Conservation (phyloP, 2,797 vertebrate genomes). For the Acanthurus leucopareius region DNA sequence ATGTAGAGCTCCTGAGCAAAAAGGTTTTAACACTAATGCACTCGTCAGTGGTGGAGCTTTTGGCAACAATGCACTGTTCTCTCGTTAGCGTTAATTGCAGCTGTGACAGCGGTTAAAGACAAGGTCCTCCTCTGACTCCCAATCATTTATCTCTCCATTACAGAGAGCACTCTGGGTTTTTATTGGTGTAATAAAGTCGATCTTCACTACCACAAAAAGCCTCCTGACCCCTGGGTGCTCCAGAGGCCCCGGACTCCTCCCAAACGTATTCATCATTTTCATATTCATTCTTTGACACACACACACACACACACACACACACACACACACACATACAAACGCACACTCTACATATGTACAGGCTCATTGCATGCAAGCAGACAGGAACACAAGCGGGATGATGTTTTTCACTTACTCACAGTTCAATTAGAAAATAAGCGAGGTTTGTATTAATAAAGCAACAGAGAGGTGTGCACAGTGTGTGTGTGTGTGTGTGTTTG, state of each 20-base stretch:
- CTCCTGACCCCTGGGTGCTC: slow-evolving; percentile 75
- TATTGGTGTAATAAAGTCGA: slow-evolving; percentile 87
- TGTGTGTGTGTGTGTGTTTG: neutral
- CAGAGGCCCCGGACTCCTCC: slow-evolving; percentile 51
- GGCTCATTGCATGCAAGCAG: neutral
- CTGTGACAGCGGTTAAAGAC: slow-evolving; percentile 81
- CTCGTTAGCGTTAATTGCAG: slow-evolving; percentile 86
- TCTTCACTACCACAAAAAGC: slow-evolving; percentile 84
- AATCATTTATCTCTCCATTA: slow-evolving; percentile 89
- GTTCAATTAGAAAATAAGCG: slow-evolving; percentile 37
- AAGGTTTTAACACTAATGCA: slow-evolving; percentile 54
- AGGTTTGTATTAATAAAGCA: slow-evolving; percentile 37
- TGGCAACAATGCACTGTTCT: slow-evolving; percentile 74
- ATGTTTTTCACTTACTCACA: slow-evolving; percentile 32
- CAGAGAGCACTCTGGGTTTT: slow-evolving; percentile 86
- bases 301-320: slow-evolving; percentile 8
- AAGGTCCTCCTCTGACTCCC: slow-evolving; percentile 81
- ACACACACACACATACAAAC: slow-evolving; percentile 11
- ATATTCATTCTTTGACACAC: slow-evolving; percentile 45
- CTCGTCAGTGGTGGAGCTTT: slow-evolving; percentile 30
- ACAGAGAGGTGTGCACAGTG: neutral
- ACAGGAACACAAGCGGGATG: neutral
- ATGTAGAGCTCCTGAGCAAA: slow-evolving; percentile 28
- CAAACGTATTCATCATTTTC: slow-evolving; percentile 72
- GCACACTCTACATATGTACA: slow-evolving; percentile 5